Evolutionary conservation across 2,888 invertebrate species (phyloP).

Genomic region (Sinotaia quadrata): DNA sequence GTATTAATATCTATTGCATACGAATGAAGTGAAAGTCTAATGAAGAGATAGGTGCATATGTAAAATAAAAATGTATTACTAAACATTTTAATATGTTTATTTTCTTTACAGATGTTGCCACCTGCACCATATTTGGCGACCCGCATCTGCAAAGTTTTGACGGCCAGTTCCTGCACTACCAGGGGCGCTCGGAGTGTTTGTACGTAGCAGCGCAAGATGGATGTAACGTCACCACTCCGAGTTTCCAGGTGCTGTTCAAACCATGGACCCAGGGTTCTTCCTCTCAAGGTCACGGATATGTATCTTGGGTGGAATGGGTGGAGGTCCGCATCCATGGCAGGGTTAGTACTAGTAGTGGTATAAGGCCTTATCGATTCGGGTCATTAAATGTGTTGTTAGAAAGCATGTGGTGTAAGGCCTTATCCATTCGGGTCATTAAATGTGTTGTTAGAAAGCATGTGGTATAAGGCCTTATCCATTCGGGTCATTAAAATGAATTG

Average conservation of each 20-base stretch:
- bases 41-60: too few species aligned
- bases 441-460: too few species aligned
- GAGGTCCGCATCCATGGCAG: slow-evolving; percentile 38
- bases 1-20: too few species aligned
- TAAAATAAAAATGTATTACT: too few species aligned
- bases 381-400: too few species aligned
- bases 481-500: too few species aligned
- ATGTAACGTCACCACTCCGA: slow-evolving; percentile 42
- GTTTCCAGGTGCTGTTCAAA: slow-evolving; percentile 43
- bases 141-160: slow-evolving; percentile 64
- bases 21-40: too few species aligned
- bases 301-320: slow-evolving; percentile 58
- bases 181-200: slow-evolving; percentile 53
- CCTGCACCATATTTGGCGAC: slow-evolving; percentile 66
- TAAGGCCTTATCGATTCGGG: too few species aligned
- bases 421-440: too few species aligned
- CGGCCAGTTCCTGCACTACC: slow-evolving; percentile 50
- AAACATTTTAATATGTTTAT: too few species aligned
- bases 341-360: slow-evolving; percentile 40
- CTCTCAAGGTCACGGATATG: slow-evolving; percentile 11
- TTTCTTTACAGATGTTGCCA: slow-evolving; percentile 53
- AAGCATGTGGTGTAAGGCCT: too few species aligned
- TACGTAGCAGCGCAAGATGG: slow-evolving; percentile 60
- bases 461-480: too few species aligned
- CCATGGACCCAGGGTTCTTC: slow-evolving; percentile 40